Base-by-base conservation (phyloP, 2,888 invertebrate genomes). In the Listrodromus nycthemerus region DNA sequence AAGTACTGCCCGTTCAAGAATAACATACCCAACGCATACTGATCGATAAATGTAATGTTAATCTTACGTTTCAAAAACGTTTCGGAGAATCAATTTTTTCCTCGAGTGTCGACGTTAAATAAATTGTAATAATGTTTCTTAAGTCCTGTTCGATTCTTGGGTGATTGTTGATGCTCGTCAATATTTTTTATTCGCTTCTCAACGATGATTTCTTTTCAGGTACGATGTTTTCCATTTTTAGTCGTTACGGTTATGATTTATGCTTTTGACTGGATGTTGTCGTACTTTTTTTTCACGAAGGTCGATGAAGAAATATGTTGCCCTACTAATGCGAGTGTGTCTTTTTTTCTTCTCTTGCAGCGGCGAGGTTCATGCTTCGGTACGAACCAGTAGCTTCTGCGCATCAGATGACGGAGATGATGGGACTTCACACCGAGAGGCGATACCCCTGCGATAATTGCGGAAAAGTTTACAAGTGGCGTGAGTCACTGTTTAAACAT, bases 401-500 rank as follows among this genome's bases (percentile, higher is more conserved):
- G n/a, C 85, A 75, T 8, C 80, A 78, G n/a, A 63, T 50, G 65
- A 52, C 70, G 30, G 78, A 77, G n/a, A 10, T 21, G 48, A 41
- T 69, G 45, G n/a, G 27, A 19, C 10, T 50, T 16, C 48, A 52
- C 37, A 70, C 75, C 61, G 88, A 86, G 58, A 89, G 83, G 58
- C 86, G 86, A 69, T 91, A 84, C 83, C 71, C 83, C 16, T 93
- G 92, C 83, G 88, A 89, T 4, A 86, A 69, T 30, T 93, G 93
- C 80, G 91, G 91, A 27, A 92, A 91, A 77, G 83, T 86, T 37
- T 93, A 93, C 89, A 91, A 89, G 77, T 91, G 91, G 90, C 91
- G 90, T 83, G 91, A 90, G 55, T 91, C 91, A 2, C 85, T 93
- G 55, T 86, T 88, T 48, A 91, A 92, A 84, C 93, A 93, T 84